phyloP scores from a whole-genome alignment of 2,888 invertebrate species.

The Drosophila suboccidentalis region DNA sequence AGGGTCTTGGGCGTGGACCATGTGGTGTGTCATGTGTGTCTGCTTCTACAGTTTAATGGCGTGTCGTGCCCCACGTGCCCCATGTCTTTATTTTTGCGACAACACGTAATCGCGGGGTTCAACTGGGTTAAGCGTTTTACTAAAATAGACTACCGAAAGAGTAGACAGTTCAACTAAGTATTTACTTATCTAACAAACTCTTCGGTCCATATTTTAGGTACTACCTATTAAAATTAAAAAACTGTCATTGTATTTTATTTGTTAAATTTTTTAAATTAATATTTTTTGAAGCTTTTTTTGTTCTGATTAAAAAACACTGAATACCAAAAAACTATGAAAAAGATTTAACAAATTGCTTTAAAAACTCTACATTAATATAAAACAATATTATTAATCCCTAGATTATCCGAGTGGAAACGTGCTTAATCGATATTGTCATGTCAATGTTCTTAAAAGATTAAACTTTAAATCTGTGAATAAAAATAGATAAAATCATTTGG shows the following conservation, averaged over 20 bases:
- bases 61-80: constrained; percentile 71
- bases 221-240: neutral
- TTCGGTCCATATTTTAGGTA: neutral
- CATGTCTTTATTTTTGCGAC: constrained; percentile 44
- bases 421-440: too few relatives aligned
- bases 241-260: constrained; percentile 1
- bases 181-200: constrained; percentile 34
- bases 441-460: too few relatives aligned
- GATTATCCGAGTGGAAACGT: too few relatives aligned
- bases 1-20: constrained; percentile 34
- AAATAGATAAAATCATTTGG: neutral
- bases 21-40: constrained; percentile 46
- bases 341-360: too few relatives aligned
- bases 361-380: too few relatives aligned
- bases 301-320: too few relatives aligned
- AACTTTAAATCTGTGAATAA: neutral
- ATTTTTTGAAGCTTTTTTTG: too few relatives aligned
- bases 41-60: constrained; percentile 62
- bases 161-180: constrained; percentile 52
- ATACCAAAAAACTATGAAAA: too few relatives aligned
- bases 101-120: constrained; percentile 66
- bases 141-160: constrained; percentile 58
- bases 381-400: too few relatives aligned
- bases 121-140: constrained; percentile 67
- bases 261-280: neutral